Conservation (phyloP, 1,140 invertebrate species). For the Campodea augens region DNA sequence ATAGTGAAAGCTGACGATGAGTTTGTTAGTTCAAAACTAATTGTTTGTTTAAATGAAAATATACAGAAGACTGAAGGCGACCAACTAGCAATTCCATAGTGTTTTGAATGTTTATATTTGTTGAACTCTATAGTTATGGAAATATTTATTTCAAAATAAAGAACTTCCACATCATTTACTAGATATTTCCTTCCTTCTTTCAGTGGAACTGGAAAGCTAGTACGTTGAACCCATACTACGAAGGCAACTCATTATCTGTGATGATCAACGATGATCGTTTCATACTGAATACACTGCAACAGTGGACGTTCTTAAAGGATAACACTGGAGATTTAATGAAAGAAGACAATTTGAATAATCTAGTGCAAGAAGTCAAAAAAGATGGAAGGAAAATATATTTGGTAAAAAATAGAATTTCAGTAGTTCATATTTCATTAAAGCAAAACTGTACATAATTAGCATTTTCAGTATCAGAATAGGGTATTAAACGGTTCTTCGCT, state of each 20-base stretch:
- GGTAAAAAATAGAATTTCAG: no score
- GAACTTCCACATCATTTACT: not conserved
- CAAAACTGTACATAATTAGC: no score
- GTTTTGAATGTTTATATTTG: conserved; percentile 7
- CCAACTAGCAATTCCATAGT: no score
- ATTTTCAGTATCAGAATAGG: no score
- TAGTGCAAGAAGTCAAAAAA: conserved; percentile 27
- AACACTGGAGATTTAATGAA: conserved; percentile 61
- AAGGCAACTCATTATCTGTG: conserved; percentile 46
- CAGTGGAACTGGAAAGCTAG: conserved; percentile 69
- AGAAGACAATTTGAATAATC: conserved; percentile 38
- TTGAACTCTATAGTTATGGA: no score
- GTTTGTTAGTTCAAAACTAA: no score
- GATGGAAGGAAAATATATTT: conserved; percentile 18
- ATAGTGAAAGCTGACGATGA: no score
- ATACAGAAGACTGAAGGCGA: no score
- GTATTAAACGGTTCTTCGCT: no score
- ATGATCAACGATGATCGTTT: conserved; percentile 76
- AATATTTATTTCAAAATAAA: conserved; percentile 7
- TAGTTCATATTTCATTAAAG: no score
- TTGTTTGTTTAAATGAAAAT: no score
- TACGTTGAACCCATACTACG: conserved; percentile 80
- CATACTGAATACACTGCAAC: conserved; percentile 47
- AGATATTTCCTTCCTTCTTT: conserved; percentile 15
- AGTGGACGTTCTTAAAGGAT: conserved; percentile 75